phyloP scores from a whole-genome alignment of 2,797 vertebrate species.

The Ateles fusciceps region DNA sequence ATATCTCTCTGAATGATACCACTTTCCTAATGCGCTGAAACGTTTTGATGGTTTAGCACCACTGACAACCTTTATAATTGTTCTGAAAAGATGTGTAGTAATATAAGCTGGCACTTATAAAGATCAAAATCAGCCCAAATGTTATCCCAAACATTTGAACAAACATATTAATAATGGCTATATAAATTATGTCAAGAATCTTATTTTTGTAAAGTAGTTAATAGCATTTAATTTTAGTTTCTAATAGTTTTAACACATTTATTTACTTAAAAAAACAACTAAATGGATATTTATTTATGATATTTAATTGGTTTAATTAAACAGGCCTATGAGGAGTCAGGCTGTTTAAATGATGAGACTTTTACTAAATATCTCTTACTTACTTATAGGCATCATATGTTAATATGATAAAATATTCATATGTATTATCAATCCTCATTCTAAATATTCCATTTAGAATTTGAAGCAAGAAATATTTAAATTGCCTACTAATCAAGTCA shows the following conservation, averaged over 20 bases:
- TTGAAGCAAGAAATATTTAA: not conserved
- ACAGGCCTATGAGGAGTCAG: not conserved
- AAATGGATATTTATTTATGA: not conserved
- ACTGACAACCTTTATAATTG: not conserved
- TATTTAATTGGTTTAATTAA: not conserved
- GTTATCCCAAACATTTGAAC: not conserved
- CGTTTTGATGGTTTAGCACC: fast-evolving
- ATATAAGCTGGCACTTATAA: not conserved
- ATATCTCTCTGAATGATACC: not conserved
- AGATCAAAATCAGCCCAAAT: not conserved
- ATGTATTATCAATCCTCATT: not conserved
- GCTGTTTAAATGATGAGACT: not conserved
- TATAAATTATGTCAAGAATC: not conserved
- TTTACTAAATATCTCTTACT: not conserved
- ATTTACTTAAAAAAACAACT: not conserved
- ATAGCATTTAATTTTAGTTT: not conserved
- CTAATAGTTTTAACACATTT: not conserved
- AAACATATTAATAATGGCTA: not conserved
- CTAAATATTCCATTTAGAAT: not conserved
- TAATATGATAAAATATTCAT: not conserved
- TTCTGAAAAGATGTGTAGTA: not conserved
- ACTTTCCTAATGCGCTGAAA: not conserved
- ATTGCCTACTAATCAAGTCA: not conserved
- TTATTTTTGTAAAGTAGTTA: not conserved
- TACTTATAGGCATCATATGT: not conserved